Evolutionary conservation across 2,113 vertebrate genomes (phyloP).

Genomic region (Panurus biarmicus): DNA sequence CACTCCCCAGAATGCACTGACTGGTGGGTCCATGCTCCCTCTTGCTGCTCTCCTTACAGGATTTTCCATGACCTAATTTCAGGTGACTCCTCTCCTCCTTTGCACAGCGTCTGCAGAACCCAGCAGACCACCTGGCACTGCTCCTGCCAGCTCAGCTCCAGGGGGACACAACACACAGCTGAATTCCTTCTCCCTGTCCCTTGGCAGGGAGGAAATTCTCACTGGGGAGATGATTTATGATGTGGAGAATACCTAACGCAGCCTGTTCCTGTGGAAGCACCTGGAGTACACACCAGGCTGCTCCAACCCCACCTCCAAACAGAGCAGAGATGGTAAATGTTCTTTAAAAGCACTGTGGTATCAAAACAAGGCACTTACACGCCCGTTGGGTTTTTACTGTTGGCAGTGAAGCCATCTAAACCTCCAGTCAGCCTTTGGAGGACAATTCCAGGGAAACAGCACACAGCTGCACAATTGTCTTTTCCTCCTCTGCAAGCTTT

Average conservation of each 20-base stretch:
- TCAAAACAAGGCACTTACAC: neutral
- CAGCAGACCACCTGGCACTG: neutral
- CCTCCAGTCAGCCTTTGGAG: neutral
- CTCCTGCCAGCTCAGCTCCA: neutral
- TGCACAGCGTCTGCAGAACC: neutral
- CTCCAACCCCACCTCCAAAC: neutral
- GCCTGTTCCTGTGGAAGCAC: neutral
- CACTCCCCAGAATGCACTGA: neutral
- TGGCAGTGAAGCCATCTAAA: neutral
- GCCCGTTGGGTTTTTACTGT: neutral
- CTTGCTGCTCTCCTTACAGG: neutral
- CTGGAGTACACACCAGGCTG: neutral
- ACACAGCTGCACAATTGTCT: neutral
- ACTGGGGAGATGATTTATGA: neutral
- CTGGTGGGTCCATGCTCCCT: accelerated
- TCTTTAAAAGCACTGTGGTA: neutral
- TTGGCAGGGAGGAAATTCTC: neutral
- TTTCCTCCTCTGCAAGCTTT: neutral
- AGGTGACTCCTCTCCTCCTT: neutral
- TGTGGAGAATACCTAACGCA: accelerated
- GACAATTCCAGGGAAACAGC: neutral
- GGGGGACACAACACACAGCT: neutral
- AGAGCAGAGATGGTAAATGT: neutral
- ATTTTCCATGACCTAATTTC: neutral
- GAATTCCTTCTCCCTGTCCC: neutral